Evolutionary conservation across 1,140 invertebrate species (phyloP).

Genomic region (Ooceraea biroi): DNA sequence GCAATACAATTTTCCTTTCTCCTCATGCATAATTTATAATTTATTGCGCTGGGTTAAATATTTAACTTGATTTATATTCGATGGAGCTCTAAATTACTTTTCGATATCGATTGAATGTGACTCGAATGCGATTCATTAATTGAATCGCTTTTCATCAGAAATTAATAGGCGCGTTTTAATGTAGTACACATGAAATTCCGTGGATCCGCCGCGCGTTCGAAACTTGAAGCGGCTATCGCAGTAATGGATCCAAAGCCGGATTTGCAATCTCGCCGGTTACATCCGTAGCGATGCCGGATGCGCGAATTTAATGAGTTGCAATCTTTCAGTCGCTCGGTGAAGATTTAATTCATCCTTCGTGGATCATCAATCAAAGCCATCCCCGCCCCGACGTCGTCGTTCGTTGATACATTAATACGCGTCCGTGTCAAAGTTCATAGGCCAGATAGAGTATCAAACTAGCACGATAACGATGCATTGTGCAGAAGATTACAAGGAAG

Average conservation of each 20-base stretch:
- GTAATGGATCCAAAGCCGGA: neutral
- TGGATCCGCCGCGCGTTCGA: neutral
- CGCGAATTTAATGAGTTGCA: conserved; percentile 10
- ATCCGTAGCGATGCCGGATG: neutral
- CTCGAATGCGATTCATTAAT: neutral
- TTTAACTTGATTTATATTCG: conserved; percentile 24
- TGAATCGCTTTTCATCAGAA: neutral
- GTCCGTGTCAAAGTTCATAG: conserved; percentile 20
- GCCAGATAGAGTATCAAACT: neutral
- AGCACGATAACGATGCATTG: neutral
- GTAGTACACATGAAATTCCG: neutral
- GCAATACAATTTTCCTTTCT: conserved; percentile 1
- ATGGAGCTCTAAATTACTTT: conserved; percentile 7
- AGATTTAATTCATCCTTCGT: conserved; percentile 4
- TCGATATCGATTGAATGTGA: neutral
- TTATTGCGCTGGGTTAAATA: conserved; percentile 1
- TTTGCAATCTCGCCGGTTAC: neutral
- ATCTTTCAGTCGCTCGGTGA: neutral
- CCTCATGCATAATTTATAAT: neutral
- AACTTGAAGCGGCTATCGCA: neutral
- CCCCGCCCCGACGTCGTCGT: neutral
- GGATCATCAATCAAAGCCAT: conserved; percentile 41
- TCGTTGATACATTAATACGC: conserved; percentile 10
- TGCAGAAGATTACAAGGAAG: conserved; percentile 5
- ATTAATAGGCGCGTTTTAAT: neutral